Conservation (phyloP, 2,797 vertebrate species). For the Okamejei kenojei region DNA sequence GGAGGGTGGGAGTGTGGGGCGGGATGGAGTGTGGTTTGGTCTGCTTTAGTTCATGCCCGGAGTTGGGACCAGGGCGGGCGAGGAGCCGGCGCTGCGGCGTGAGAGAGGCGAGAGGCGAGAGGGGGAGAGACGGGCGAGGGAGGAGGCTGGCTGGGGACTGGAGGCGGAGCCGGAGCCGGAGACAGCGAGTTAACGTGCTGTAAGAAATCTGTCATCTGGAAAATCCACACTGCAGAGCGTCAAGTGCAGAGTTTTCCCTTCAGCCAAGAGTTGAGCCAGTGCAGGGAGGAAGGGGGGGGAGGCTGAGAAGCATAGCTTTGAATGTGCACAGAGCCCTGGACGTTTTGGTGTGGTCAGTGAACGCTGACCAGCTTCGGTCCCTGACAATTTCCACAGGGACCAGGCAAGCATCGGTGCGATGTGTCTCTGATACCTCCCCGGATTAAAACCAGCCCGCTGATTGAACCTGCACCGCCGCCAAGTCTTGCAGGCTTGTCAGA, state of each 20-base stretch:
- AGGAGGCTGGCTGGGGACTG: too few species aligned
- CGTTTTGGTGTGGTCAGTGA: not conserved
- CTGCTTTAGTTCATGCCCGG: too few species aligned
- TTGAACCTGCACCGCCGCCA: conserved; percentile 44
- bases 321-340: not conserved
- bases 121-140: too few species aligned
- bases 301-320: not conserved
- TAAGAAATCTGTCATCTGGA: not conserved
- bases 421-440: conserved; percentile 43
- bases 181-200: not conserved
- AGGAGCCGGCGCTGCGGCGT: too few species aligned
- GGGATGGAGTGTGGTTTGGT: too few species aligned
- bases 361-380: conserved; percentile 45
- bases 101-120: too few species aligned
- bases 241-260: not conserved
- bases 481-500: conserved; percentile 41
- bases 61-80: too few species aligned
- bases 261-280: not conserved
- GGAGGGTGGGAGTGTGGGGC: too few species aligned
- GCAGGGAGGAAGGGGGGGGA: not conserved
- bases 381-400: conserved; percentile 36
- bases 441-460: conserved; percentile 44
- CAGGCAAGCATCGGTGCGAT: conserved; percentile 43
- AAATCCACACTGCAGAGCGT: not conserved
- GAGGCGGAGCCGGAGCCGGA: too few species aligned